A percentile compares a stretch with the other conserved stretches of the same genome.
Evolutionary conservation across 2,113 vertebrate species (phyloP).

Genomic region (Psammodynastes pulverulentus): DNA sequence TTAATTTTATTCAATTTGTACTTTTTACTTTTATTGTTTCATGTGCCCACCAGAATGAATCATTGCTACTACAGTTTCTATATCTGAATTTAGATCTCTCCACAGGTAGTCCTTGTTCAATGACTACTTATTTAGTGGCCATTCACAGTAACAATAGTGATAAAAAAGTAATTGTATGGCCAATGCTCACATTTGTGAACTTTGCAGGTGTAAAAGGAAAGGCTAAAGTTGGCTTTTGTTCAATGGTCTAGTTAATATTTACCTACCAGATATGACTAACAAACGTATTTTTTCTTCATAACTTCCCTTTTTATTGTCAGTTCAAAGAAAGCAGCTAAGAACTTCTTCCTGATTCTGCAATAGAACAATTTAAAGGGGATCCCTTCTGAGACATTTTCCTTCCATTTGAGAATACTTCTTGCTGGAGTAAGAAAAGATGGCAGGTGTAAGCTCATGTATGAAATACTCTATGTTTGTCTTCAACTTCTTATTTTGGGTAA

Average conservation of each 20-base stretch:
- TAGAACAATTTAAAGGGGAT: background rate
- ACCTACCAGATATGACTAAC: conserved; percentile 45
- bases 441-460: conserved; percentile 78
- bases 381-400: conserved; percentile 16
- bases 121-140: background rate
- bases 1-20: background rate
- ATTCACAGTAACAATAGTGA: background rate
- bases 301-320: conserved; percentile 42
- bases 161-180: background rate
- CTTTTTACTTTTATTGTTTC: background rate
- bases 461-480: conserved; percentile 88
- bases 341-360: conserved; percentile 27
- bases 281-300: background rate
- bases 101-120: background rate
- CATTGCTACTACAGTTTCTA: background rate
- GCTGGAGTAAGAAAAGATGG: conserved; percentile 69
- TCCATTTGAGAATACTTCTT: background rate
- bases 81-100: background rate
- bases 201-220: conserved; percentile 13
- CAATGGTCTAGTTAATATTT: conserved; percentile 69
- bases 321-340: conserved; percentile 23
- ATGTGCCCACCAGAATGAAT: background rate
- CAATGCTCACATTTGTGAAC: background rate
- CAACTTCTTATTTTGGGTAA: conserved; percentile 92
- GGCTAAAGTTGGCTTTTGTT: conserved; percentile 37